These are phyloP conservation scores for Rhyacichthys aspro DNA, from an alignment of 2,797 vertebrate genomes.

Conservation along the genomic window DNA sequence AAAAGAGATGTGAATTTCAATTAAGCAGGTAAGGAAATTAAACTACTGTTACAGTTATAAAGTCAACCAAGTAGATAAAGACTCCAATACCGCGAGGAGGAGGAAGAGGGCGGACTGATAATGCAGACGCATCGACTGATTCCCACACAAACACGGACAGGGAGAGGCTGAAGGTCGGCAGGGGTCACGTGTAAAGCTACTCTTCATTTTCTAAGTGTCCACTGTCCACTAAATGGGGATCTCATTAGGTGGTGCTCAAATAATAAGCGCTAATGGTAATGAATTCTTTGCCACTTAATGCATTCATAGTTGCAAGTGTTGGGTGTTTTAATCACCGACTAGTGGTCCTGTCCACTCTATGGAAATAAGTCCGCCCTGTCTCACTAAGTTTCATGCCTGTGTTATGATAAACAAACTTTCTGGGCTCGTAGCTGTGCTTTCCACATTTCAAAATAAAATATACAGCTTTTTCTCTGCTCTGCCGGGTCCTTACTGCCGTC, in stretches of 20 bases:
- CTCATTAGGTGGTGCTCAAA: conserved; percentile 44
- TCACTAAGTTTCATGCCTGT: conserved; percentile 29
- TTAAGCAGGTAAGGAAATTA: conserved; percentile 78
- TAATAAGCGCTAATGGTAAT: conserved; percentile 55
- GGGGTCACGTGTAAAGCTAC: conserved; percentile 42
- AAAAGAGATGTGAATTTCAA: conserved; percentile 79
- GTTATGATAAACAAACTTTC: conserved; percentile 30
- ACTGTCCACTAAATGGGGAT: conserved; percentile 35
- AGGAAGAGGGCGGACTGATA: conserved; percentile 31
- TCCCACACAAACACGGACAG: conserved; percentile 25
- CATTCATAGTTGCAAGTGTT: conserved; percentile 49
- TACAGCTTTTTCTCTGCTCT: conserved; percentile 40
- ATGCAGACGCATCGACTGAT: conserved; percentile 39
- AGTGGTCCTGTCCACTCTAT: conserved; percentile 52
- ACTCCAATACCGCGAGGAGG: conserved; percentile 36
- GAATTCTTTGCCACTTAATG: conserved; percentile 49
- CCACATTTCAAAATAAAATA: conserved; percentile 18
- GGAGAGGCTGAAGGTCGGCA: conserved; percentile 51
- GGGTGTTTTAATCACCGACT: conserved; percentile 37
- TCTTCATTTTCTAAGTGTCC: conserved; percentile 36
- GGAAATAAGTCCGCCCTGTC: conserved; percentile 39
- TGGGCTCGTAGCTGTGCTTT: background rate
- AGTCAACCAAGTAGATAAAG: conserved; percentile 75
- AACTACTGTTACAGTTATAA: conserved; percentile 73
- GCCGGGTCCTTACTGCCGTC: conserved; percentile 24